Percentiles rank a stretch among this genome's conserved stretches.
Conservation (phyloP, 2,797 vertebrate genomes). For the Capromys pilorides region DNA sequence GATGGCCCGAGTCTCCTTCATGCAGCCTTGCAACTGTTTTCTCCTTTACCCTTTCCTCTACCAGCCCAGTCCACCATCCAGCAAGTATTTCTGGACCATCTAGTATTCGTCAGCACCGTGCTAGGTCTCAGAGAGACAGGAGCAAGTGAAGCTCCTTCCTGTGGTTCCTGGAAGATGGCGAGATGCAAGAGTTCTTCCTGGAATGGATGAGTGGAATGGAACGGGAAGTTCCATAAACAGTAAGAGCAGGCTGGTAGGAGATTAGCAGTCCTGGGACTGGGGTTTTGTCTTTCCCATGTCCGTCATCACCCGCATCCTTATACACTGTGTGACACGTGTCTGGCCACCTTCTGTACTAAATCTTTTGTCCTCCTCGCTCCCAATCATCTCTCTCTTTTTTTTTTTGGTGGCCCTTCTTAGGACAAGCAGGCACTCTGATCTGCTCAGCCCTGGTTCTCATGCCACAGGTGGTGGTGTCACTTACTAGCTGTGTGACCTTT, state of each 20-base stretch:
- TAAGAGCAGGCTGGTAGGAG: not conserved
- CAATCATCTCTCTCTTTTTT: not conserved
- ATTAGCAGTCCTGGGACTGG: not conserved
- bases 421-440: not conserved
- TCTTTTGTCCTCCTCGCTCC: not conserved
- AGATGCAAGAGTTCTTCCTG: not conserved
- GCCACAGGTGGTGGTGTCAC: not conserved
- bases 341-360: not conserved
- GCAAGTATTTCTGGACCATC: not conserved
- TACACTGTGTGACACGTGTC: not conserved
- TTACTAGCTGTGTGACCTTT: not conserved
- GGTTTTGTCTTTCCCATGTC: constrained; percentile 8
- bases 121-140: not conserved
- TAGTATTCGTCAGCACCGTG: not conserved
- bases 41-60: not conserved
- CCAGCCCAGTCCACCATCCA: not conserved
- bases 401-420: not conserved
- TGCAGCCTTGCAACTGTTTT: not conserved
- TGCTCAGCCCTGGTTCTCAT: not conserved
- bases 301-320: not conserved
- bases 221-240: not conserved
- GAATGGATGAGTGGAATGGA: constrained; percentile 47
- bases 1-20: not conserved
- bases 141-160: not conserved
- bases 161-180: not conserved